These are phyloP conservation scores for Zoanthus sansibaricus DNA, from an alignment of 92 coral and sea anemone species.

Conservation along the genomic window DNA sequence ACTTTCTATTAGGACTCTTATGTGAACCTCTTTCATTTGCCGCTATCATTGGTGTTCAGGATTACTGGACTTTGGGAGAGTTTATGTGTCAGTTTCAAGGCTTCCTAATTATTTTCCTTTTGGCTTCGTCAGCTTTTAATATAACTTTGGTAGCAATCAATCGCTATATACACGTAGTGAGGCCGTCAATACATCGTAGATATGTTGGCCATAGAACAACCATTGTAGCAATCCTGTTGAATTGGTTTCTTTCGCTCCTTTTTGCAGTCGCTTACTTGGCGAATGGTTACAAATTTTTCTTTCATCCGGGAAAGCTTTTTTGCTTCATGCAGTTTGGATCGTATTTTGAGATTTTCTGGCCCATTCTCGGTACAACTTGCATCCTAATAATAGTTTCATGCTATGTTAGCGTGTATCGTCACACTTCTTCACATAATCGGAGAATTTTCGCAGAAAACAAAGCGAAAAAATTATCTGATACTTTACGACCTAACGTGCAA, in stretches of 20 bases:
- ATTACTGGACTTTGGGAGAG: constrained; percentile 60
- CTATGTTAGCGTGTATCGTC: constrained; percentile 8
- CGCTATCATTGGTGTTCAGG: constrained; percentile 47
- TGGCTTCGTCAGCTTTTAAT: constrained; percentile 66
- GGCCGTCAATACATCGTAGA: constrained; percentile 67
- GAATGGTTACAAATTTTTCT: constrained; percentile 54
- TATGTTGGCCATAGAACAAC: constrained; percentile 56
- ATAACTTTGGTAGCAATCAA: constrained; percentile 78
- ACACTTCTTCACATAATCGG: background rate
- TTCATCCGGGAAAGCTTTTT: constrained; percentile 73
- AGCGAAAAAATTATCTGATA: background rate
- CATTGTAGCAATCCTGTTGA: constrained; percentile 38
- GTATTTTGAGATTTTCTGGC: constrained; percentile 29
- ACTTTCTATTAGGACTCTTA: constrained; percentile 67
- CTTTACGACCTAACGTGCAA: constrained; percentile 33
- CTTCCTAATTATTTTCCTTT: constrained; percentile 52
- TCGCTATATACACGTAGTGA: constrained; percentile 73
- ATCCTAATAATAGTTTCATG: constrained; percentile 1
- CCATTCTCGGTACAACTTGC: constrained; percentile 1
- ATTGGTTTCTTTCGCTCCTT: constrained; percentile 58
- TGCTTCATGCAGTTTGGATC: constrained; percentile 63
- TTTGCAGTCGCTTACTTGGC: constrained; percentile 34
- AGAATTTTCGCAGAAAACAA: background rate
- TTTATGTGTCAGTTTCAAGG: constrained; percentile 77
- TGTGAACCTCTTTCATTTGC: constrained; percentile 70